Base-by-base conservation (phyloP, 2,888 invertebrate genomes). In the Hofmannophila pseudospretella region DNA sequence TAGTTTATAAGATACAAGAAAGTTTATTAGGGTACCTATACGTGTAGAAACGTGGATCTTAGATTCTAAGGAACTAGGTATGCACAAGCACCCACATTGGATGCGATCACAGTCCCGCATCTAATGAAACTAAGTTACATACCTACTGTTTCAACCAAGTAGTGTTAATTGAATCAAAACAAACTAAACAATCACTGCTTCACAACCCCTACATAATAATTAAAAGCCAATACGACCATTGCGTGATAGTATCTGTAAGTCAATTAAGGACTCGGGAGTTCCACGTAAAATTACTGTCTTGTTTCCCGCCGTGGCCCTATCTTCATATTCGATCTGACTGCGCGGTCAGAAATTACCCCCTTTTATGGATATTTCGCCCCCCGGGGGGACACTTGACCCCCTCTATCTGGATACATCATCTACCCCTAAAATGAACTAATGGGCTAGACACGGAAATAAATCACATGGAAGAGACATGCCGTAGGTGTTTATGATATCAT, bases 361-460 rank as follows among this genome's bases (percentile, higher is more conserved):
- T 69, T 79, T 84, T 84, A 84, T 84, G 82, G 72, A 81, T 78
- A 81, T 82, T 82, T 71, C 67, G 63, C 82, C 84, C 82, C 78
- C 77, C 49, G 62, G 80, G 81, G 81, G 80, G 80, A 84, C 82
- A 84, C 82, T 85, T 84, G 84, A 86, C 84, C 82, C 74, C 67
- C 23, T 60, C 65, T 77, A 82, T 84, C 82, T 82, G 69, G 72
- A 81, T 62, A 80, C 84, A 84, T 84, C 85, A 85, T 85, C 82
- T 78, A 81, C 85, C 84, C 84, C 78, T 74, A 70, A 73, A 78
- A 67, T 70, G 67, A 71, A 70, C 78, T 82, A 84, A 85, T 84
- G 84, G 72, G 58, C 58, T 58, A 61, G 68, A 67, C 73, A 62
- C 39, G 38, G 53, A 54, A 44, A 47, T 62, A 66, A 38, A 49